Conservation (phyloP, 1,140 invertebrate genomes). For the Catajapyx aquilonaris region DNA sequence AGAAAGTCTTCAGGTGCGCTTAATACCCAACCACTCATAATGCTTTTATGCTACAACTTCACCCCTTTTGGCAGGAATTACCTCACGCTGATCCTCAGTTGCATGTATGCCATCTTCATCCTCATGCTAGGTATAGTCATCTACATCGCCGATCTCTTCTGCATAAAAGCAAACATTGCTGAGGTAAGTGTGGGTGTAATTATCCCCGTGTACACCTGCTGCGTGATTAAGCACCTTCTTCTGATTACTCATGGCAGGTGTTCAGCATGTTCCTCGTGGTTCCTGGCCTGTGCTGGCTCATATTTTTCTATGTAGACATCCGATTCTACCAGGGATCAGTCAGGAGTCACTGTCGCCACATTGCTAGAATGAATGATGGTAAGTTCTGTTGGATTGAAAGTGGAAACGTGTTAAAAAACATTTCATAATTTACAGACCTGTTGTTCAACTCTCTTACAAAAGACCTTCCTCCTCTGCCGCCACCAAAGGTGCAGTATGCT, state of each 20-base stretch:
- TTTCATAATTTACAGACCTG: too few relatives aligned
- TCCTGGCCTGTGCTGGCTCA: conserved; percentile 32
- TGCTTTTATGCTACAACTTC: neutral
- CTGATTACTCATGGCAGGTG: conserved; percentile 21
- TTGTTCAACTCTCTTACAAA: too few relatives aligned
- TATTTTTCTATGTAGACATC: conserved; percentile 37
- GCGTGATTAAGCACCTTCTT: conserved; percentile 9
- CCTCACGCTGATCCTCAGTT: conserved; percentile 31
- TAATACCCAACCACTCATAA: conserved; percentile 1
- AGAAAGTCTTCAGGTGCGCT: conserved; percentile 17
- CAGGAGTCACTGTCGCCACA: too few relatives aligned
- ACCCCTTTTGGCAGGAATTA: conserved; percentile 25
- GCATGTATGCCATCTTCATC: conserved; percentile 39
- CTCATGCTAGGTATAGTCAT: conserved; percentile 39
- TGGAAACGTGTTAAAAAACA: too few relatives aligned
- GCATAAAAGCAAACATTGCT: conserved; percentile 22
- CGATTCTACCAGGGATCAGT: conserved; percentile 28
- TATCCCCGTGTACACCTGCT: too few relatives aligned
- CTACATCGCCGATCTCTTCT: conserved; percentile 33
- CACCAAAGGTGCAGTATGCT: conserved; percentile 21
- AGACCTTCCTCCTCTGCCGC: too few relatives aligned
- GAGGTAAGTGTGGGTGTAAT: conserved; percentile 32
- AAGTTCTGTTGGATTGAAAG: too few relatives aligned
- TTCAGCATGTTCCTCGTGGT: conserved; percentile 34
- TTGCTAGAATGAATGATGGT: too few relatives aligned